These are phyloP conservation scores for Oscheius sp. DNA, from an alignment of 2,888 invertebrate species.

Conservation along the genomic window DNA sequence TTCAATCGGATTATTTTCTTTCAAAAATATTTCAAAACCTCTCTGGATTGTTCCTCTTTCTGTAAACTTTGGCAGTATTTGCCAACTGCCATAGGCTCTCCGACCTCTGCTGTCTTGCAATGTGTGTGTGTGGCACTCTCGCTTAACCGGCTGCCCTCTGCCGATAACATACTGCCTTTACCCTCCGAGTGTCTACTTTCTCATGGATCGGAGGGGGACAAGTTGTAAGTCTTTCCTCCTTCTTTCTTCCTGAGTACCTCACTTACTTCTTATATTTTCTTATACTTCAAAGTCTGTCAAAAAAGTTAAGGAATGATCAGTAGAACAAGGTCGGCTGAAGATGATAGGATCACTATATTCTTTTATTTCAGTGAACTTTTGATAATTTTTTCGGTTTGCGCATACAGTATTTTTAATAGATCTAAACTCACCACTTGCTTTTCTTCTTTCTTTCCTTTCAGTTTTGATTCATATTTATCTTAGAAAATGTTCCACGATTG, in stretches of 20 bases:
- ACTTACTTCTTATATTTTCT: conserved; percentile 10
- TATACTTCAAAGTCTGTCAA: background rate
- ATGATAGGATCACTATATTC: no score
- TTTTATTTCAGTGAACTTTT: no score
- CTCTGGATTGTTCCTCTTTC: conserved; percentile 9
- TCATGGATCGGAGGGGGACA: conserved; percentile 6
- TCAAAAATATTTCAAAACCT: background rate
- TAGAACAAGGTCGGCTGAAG: no score
- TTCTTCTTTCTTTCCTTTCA: no score
- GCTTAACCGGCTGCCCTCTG: conserved; percentile 6
- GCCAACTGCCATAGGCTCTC: conserved; percentile 21
- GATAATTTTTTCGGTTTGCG: no score
- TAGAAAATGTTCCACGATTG: no score
- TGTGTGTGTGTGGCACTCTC: conserved; percentile 5
- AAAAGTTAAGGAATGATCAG: no score
- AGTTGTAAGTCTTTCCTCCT: conserved; percentile 10
- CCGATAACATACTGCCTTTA: conserved; percentile 5
- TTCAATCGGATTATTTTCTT: background rate
- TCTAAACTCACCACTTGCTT: no score
- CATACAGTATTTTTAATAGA: no score
- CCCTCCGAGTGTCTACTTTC: background rate
- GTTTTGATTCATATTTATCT: no score
- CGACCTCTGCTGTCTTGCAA: conserved; percentile 11
- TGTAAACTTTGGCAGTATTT: conserved; percentile 28
- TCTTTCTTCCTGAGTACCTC: conserved; percentile 2